Conservation (phyloP, 2,113 vertebrate genomes). For the Stegastes partitus region DNA sequence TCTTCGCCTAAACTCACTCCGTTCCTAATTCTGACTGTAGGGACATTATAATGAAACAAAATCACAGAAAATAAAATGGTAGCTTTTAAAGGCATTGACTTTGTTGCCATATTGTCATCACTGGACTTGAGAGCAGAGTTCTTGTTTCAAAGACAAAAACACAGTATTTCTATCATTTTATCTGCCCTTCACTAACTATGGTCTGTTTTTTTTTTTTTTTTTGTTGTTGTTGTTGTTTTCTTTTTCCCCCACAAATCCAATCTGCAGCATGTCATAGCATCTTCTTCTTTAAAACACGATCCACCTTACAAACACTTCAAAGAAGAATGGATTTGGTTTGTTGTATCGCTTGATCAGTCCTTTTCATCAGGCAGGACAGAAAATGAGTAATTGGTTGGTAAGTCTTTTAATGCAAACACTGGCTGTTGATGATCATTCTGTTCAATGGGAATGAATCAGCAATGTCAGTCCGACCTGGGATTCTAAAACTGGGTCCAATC, state of each 20-base stretch:
- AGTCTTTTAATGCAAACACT: constrained; percentile 21
- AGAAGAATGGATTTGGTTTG: constrained; percentile 2
- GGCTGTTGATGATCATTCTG: constrained; percentile 15
- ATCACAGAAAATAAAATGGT: constrained; percentile 14
- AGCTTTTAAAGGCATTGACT: constrained; percentile 35
- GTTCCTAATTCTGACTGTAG: constrained; percentile 19
- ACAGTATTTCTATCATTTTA: constrained; percentile 2
- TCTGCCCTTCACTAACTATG: constrained; percentile 20
- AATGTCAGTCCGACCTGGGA: constrained; percentile 40
- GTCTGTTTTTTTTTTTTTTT: neutral
- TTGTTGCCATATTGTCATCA: constrained; percentile 2
- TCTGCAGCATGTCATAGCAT: neutral
- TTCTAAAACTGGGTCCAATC: constrained; percentile 20
- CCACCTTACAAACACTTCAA: neutral
- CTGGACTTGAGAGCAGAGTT: constrained; percentile 10
- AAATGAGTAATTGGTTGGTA: constrained; percentile 26
- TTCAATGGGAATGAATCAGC: constrained; percentile 10
- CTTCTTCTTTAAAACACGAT: neutral
- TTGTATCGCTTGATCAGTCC: neutral
- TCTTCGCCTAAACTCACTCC: constrained; percentile 11
- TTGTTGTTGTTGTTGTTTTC: too few relatives aligned
- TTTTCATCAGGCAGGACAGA: neutral
- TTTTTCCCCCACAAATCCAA: too few relatives aligned
- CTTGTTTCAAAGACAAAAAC: constrained; percentile 6
- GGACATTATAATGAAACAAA: constrained; percentile 25